A percentile compares a stretch with the other conserved stretches of the same genome.
These are phyloP conservation scores for Bolborhynchus lineola DNA, from an alignment of 2,113 vertebrate genomes.

Conservation along the genomic window DNA sequence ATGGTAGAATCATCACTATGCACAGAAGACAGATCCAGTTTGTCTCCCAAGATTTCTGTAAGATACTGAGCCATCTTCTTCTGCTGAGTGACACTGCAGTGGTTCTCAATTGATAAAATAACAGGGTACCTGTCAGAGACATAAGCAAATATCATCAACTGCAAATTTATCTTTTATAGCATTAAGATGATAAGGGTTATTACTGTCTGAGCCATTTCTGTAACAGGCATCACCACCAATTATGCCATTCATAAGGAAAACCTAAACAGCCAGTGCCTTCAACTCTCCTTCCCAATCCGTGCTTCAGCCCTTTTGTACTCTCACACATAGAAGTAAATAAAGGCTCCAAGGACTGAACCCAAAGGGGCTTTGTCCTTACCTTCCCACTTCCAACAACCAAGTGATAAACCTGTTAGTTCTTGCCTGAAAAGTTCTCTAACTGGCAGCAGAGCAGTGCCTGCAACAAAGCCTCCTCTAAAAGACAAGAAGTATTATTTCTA, in stretches of 20 bases:
- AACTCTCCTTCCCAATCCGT: neutral
- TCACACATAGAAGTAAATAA: neutral
- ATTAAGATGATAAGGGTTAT: neutral
- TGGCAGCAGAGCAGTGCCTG: neutral
- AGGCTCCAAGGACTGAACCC: neutral
- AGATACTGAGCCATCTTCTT: conserved; percentile 98
- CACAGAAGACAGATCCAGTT: conserved; percentile 88
- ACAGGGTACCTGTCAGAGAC: conserved; percentile 84
- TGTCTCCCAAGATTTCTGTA: conserved; percentile 88
- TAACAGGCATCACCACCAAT: neutral
- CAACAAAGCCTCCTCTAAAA: neutral
- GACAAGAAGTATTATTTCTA: neutral
- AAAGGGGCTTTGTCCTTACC: neutral
- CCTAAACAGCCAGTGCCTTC: neutral
- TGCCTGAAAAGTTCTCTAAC: neutral
- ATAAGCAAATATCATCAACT: neutral
- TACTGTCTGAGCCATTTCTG: neutral
- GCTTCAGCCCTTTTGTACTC: neutral
- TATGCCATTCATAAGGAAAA: neutral
- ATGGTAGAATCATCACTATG: conserved; percentile 72
- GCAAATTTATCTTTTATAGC: neutral
- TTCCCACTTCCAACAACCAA: neutral
- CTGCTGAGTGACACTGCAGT: conserved; percentile 94
- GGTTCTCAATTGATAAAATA: conserved; percentile 97
- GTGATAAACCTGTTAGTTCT: neutral